Base-by-base conservation (phyloP, 2,888 invertebrate species). In the Congeria kusceri region DNA sequence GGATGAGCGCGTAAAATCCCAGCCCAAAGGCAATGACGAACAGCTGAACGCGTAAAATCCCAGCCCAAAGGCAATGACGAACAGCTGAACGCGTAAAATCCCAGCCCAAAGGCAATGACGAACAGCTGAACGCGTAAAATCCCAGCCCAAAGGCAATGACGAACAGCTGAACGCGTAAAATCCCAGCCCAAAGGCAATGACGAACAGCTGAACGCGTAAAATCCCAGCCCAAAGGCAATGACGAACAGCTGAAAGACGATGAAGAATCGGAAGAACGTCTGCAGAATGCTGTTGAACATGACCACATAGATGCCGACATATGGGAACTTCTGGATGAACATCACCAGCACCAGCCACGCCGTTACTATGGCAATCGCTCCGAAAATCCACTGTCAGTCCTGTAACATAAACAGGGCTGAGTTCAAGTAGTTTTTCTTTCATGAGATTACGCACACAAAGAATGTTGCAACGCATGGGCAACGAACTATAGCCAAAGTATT, bases 381-480 rank as follows among this genome's bases (percentile, higher is more conserved):
- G 29, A 94, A 83, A 64, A 93, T 89, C 94, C 94, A 94, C 87
- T 94, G 94, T 94, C 94, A 94, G 9, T 87, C 88, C 94, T 94
- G 80, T 25, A 83, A 76, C 18, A 53, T 4, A 53, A 39, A 39
- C n/a, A n/a, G n/a, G n/a, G n/a, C n/a, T n/a, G n/a, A n/a, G n/a
- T n/a, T n/a, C n/a, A n/a, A n/a, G n/a, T n/a, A n/a, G n/a, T n/a
- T n/a, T n/a, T n/a, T n/a, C n/a, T n/a, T n/a, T n/a, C n/a, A n/a
- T n/a, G n/a, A n/a, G n/a, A n/a, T n/a, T n/a, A n/a, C n/a, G n/a
- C n/a, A n/a, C n/a, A n/a, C n/a, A n/a, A n/a, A n/a, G n/a, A n/a
- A n/a, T n/a, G n/a, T n/a, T n/a, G n/a, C n/a, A n/a, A n/a, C n/a
- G n/a, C n/a, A n/a, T n/a, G n/a, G n/a, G n/a, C n/a, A n/a, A 46